A percentile compares a stretch with the other conserved stretches of the same genome.
Evolutionary conservation across 2,797 vertebrate genomes (phyloP).

Genomic region (Philypnodon macrostomus): DNA sequence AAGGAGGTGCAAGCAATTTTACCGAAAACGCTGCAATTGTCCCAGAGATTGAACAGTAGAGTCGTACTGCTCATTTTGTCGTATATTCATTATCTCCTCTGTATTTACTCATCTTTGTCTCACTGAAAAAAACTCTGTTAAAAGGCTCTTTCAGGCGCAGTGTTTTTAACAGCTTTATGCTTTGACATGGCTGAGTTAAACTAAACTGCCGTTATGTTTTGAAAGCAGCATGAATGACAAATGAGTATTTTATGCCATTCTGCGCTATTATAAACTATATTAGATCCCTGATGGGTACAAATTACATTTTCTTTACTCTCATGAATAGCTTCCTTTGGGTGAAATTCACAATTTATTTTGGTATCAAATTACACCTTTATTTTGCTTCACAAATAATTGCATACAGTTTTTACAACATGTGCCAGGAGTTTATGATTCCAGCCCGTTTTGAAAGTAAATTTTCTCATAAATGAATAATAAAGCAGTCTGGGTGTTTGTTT

Average conservation of each 20-base stretch:
- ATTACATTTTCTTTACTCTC: slow-evolving; percentile 69
- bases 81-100: slow-evolving; percentile 81
- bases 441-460: slow-evolving; percentile 78
- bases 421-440: slow-evolving; percentile 72
- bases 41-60: slow-evolving; percentile 78
- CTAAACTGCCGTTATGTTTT: slow-evolving; percentile 69
- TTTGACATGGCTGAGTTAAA: slow-evolving; percentile 76
- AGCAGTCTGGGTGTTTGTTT: slow-evolving; percentile 66
- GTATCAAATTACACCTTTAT: slow-evolving; percentile 74
- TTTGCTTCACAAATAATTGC: slow-evolving; percentile 51
- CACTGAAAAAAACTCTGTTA: slow-evolving; percentile 68
- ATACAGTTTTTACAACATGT: slow-evolving; percentile 65
- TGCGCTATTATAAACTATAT: slow-evolving; percentile 74
- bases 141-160: slow-evolving; percentile 71
- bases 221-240: slow-evolving; percentile 77
- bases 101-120: slow-evolving; percentile 84
- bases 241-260: slow-evolving; percentile 76
- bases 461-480: slow-evolving; percentile 78
- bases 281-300: slow-evolving; percentile 78
- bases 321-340: slow-evolving; percentile 57
- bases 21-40: slow-evolving; percentile 85
- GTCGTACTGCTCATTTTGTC: slow-evolving; percentile 74
- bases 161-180: slow-evolving; percentile 69
- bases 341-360: slow-evolving; percentile 70
- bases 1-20: slow-evolving; percentile 75